These are phyloP conservation scores for Watersipora subatra DNA, from an alignment of 1,140 invertebrate species.

Conservation along the genomic window DNA sequence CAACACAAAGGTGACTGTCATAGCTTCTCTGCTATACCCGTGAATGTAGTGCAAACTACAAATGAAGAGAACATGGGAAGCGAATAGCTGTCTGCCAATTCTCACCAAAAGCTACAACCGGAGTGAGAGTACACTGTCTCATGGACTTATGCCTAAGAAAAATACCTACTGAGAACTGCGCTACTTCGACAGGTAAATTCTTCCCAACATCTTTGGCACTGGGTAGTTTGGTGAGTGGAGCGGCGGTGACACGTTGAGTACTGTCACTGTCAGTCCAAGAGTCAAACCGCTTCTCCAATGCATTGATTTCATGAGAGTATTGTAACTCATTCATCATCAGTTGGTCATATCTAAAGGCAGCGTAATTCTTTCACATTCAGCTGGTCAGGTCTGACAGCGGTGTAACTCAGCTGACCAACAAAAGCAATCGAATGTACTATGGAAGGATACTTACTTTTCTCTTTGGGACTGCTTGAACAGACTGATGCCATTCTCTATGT, in stretches of 20 bases:
- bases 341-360: conserved; percentile 28
- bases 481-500: conserved; percentile 31
- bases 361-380: background rate
- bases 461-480: conserved; percentile 33
- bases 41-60: too few relatives aligned
- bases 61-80: too few relatives aligned
- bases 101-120: too few relatives aligned
- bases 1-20: too few relatives aligned
- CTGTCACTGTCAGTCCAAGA: conserved; percentile 21
- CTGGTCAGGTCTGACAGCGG: background rate
- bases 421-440: too few relatives aligned
- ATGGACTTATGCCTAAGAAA: too few relatives aligned
- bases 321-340: conserved; percentile 27
- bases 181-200: conserved; percentile 35
- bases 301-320: conserved; percentile 25
- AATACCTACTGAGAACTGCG: conserved; percentile 10
- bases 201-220: conserved; percentile 26
- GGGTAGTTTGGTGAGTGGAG: background rate
- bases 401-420: background rate
- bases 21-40: too few relatives aligned
- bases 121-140: too few relatives aligned
- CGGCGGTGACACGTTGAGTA: background rate
- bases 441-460: conserved; percentile 24
- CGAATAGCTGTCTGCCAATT: too few relatives aligned
- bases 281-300: conserved; percentile 34